Conservation (phyloP, 2,888 invertebrate genomes). For the Eucriotettix oculatus region DNA sequence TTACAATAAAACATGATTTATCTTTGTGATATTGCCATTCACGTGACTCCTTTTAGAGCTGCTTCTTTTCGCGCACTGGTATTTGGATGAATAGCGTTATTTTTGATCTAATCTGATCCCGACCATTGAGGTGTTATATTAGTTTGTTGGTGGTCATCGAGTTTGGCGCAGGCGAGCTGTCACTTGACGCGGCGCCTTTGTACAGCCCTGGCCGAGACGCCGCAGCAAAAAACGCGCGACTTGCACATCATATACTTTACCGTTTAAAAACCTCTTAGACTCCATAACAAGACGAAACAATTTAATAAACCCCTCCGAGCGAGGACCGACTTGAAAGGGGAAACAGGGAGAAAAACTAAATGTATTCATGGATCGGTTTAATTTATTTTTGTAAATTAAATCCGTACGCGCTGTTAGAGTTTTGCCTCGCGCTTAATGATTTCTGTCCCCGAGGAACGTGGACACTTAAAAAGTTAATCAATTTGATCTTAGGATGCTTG, state of each 20-base stretch:
- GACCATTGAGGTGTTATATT: too few species aligned
- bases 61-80: too few species aligned
- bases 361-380: not conserved
- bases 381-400: not conserved
- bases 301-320: not conserved
- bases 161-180: too few species aligned
- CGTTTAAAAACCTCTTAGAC: not conserved
- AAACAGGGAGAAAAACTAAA: not conserved
- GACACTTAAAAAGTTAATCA: too few species aligned
- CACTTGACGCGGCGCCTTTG: not conserved
- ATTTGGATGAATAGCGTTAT: too few species aligned
- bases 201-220: not conserved
- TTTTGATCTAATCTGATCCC: too few species aligned
- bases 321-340: not conserved
- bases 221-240: not conserved
- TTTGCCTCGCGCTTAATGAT: not conserved
- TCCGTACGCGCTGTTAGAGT: not conserved
- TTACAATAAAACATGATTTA: too few species aligned
- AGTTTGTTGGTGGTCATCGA: too few species aligned
- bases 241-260: not conserved
- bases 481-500: too few species aligned
- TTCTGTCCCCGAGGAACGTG: not conserved
- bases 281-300: not conserved
- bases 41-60: too few species aligned
- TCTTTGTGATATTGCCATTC: too few species aligned